Base-by-base conservation (phyloP, 2,888 invertebrate genomes). In the Platycnemis pennipes region DNA sequence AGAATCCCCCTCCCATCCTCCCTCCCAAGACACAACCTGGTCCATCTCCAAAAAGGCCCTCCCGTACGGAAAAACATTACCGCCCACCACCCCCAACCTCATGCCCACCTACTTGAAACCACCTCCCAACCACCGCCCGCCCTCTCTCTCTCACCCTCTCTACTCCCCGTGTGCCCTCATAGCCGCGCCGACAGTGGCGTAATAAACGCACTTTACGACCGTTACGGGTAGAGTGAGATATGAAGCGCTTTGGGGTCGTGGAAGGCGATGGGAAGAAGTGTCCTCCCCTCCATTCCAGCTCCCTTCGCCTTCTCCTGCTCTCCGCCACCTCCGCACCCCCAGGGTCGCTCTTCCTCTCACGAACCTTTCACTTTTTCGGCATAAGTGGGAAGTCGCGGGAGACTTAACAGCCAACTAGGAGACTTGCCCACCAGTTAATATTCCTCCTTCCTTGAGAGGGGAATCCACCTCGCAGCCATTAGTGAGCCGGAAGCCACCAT, bases 401-500 rank as follows among this genome's bases (percentile, higher is more conserved):
- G 77, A 77, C 77, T 77, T n/a, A 77, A 77, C 77, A 16, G 77
- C 77, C 77, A 37, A 31, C 26, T 26, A 26, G 77, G 77, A 77
- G 77, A 77, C 77, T 77, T 77, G 77, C 37, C 77, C 77, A 77
- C 31, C 77, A 77, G 77, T 77, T 77, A 77, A 77, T 77, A 77
- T 26, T 26, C 37, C 37, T 77, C 37, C 16, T 63, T 26, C 7
- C 19, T 22, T 63, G 16, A 53, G 53, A 22, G n/a, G n/a, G n/a
- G n/a, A 63, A n/a, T 63, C 77, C 77, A 77, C 37, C 44, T 26
- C 37, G 44, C 91, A 22, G 91, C 44, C 69, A 91, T 91, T 91
- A 91, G 91, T 44, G 91, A 91, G 69, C 63, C 91, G 91, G 91
- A 91, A 91, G 91, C 91, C 91, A 8, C 77, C 63, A 44, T 91